Conservation (phyloP, 2,113 vertebrate species). For the Arvicanthis niloticus region DNA sequence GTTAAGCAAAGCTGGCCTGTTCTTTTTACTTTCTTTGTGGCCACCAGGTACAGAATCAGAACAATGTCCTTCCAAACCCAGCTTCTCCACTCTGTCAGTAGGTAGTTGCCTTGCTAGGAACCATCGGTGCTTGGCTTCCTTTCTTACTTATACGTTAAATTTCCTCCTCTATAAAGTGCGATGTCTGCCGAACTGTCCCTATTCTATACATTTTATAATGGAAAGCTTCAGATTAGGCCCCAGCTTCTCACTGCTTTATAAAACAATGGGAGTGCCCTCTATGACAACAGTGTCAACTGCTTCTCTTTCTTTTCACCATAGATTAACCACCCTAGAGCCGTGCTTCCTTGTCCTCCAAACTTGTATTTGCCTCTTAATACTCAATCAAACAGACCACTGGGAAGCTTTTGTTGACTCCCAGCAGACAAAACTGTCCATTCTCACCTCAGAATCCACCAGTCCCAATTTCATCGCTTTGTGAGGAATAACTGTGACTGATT, state of each 20-base stretch:
- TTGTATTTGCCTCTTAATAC: background rate
- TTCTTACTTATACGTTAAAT: background rate
- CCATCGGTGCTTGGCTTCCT: background rate
- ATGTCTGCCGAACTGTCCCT: background rate
- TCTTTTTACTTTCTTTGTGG: background rate
- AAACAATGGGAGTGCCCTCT: background rate
- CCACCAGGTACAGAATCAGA: background rate
- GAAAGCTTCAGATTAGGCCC: background rate
- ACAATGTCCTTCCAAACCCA: background rate
- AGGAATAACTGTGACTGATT: background rate
- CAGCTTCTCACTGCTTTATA: background rate
- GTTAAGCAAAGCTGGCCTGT: background rate
- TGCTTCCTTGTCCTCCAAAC: background rate
- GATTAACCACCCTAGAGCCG: background rate
- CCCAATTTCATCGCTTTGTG: too few relatives aligned
- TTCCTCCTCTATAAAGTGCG: background rate
- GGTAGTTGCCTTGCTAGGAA: background rate
- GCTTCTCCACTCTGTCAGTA: background rate
- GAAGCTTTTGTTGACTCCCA: background rate
- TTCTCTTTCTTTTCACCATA: background rate
- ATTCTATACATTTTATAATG: background rate
- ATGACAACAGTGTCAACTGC: background rate
- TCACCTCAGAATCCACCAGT: background rate
- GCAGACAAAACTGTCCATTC: background rate
- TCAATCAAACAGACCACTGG: background rate